phyloP scores from a whole-genome alignment of 2,797 vertebrate species.

The Odontamblyopus rebecca region DNA sequence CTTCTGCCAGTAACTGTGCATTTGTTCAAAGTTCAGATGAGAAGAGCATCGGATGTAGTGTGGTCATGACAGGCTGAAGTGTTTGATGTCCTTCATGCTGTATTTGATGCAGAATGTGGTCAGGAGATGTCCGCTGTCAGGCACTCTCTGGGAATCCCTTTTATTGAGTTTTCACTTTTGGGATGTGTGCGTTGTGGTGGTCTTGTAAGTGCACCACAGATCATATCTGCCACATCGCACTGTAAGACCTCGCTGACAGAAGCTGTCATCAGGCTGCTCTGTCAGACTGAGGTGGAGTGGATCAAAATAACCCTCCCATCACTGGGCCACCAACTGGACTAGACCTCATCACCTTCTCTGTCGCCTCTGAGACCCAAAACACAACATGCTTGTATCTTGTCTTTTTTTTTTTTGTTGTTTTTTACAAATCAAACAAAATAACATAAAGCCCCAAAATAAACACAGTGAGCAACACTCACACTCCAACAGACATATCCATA shows the following conservation, averaged over 20 bases:
- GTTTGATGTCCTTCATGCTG: slow-evolving; percentile 3
- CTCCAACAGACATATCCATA: no score
- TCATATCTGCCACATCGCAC: slow-evolving; percentile 40
- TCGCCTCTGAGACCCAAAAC: slow-evolving; percentile 27
- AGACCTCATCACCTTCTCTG: slow-evolving; percentile 37
- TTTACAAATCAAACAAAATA: neutral
- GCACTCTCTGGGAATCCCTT: slow-evolving; percentile 28
- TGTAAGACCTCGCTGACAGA: slow-evolving; percentile 67
- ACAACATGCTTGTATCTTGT: slow-evolving; percentile 6
- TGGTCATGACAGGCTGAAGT: slow-evolving; percentile 12
- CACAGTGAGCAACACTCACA: no score
- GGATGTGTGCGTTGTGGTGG: slow-evolving; percentile 28
- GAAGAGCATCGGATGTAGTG: neutral
- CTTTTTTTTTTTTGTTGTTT: neutral
- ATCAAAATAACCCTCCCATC: slow-evolving; percentile 71
- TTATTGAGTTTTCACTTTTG: slow-evolving; percentile 48
- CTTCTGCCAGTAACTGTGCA: neutral
- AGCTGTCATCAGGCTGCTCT: slow-evolving; percentile 68
- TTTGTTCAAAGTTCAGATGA: slow-evolving; percentile 2
- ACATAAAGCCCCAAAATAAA: neutral
- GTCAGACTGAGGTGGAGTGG: slow-evolving; percentile 67
- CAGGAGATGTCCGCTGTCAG: slow-evolving; percentile 16
- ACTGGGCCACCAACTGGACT: slow-evolving; percentile 33
- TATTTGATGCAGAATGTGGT: slow-evolving; percentile 6
- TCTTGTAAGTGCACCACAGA: slow-evolving; percentile 49